These are phyloP conservation scores for Sebastes minor DNA, from an alignment of 2,797 vertebrate species.

Conservation along the genomic window DNA sequence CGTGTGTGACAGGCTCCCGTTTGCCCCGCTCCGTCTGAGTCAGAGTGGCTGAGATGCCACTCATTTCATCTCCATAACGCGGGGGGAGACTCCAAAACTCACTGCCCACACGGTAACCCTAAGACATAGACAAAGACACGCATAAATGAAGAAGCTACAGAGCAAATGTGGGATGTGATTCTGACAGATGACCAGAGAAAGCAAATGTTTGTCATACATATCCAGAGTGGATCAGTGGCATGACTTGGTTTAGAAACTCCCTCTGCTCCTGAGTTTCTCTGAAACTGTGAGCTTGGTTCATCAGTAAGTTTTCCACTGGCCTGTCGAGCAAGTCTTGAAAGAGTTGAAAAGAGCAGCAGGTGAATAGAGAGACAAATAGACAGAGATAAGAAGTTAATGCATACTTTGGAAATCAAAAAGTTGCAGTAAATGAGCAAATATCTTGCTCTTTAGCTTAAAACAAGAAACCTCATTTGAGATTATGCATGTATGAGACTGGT, in stretches of 20 bases:
- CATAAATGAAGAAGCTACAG: not conserved
- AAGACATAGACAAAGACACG: constrained; percentile 15
- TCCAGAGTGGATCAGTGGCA: constrained; percentile 81
- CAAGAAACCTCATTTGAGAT: not conserved
- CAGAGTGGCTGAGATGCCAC: constrained; percentile 86
- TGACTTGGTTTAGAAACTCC: constrained; percentile 78
- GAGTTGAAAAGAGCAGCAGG: not conserved
- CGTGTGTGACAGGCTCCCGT: constrained; percentile 73
- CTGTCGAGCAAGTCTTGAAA: constrained; percentile 80
- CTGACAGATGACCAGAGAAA: not conserved
- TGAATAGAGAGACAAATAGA: not conserved
- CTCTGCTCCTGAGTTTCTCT: constrained; percentile 86
- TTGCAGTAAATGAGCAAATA: not conserved
- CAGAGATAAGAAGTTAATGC: not conserved
- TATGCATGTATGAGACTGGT: not conserved
- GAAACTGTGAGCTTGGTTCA: constrained; percentile 84
- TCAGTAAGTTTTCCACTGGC: constrained; percentile 84
- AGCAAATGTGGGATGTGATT: not conserved
- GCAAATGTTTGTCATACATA: constrained; percentile 70
- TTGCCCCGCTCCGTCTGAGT: constrained; percentile 83
- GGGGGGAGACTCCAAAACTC: constrained; percentile 90
- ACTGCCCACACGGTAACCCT: constrained; percentile 83
- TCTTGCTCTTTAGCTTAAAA: not conserved
- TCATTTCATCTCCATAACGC: constrained; percentile 86
- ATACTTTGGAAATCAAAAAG: not conserved